Percentiles rank a stretch among this genome's conserved stretches.
These are phyloP conservation scores for Philereme transversata DNA, from an alignment of 2,888 invertebrate genomes.

Conservation along the genomic window DNA sequence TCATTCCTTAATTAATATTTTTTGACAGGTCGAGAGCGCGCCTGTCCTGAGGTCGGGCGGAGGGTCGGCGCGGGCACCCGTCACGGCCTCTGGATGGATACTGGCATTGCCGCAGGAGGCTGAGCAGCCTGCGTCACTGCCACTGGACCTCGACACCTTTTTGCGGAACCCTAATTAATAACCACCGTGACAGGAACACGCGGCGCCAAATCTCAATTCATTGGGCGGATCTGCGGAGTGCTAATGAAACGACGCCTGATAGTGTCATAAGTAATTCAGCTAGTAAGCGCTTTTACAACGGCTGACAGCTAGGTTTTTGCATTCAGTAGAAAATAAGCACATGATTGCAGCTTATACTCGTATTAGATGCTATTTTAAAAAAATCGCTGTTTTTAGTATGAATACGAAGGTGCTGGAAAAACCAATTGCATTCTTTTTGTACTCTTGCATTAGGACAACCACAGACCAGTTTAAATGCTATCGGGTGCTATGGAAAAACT, in stretches of 20 bases:
- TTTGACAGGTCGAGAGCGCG: slow-evolving; percentile 41
- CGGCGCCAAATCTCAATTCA: slow-evolving; percentile 53
- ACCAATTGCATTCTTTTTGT: too few relatives aligned
- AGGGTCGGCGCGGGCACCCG: slow-evolving; percentile 54
- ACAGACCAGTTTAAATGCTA: too few relatives aligned
- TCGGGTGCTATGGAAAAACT: too few relatives aligned
- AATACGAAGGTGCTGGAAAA: too few relatives aligned
- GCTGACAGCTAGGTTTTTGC: slow-evolving; percentile 14
- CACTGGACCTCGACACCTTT: slow-evolving; percentile 76
- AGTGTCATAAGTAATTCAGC: slow-evolving; percentile 35
- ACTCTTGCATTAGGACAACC: too few relatives aligned
- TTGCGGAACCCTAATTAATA: slow-evolving; percentile 80
- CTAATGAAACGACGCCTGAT: slow-evolving; percentile 46
- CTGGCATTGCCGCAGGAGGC: slow-evolving; percentile 78
- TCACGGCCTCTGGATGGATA: slow-evolving; percentile 63
- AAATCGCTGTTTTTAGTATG: too few relatives aligned
- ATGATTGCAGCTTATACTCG: background rate
- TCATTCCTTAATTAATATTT: slow-evolving; percentile 39
- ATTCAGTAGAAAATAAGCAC: background rate
- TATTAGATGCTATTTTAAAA: too few relatives aligned
- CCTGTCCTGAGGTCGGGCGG: slow-evolving; percentile 39
- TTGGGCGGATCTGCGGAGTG: slow-evolving; percentile 44
- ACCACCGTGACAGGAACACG: slow-evolving; percentile 67
- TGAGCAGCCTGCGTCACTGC: slow-evolving; percentile 80
- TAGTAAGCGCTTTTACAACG: slow-evolving; percentile 24